phyloP scores from a whole-genome alignment of 2,113 vertebrate species.

The Dicentrarchus labrax region DNA sequence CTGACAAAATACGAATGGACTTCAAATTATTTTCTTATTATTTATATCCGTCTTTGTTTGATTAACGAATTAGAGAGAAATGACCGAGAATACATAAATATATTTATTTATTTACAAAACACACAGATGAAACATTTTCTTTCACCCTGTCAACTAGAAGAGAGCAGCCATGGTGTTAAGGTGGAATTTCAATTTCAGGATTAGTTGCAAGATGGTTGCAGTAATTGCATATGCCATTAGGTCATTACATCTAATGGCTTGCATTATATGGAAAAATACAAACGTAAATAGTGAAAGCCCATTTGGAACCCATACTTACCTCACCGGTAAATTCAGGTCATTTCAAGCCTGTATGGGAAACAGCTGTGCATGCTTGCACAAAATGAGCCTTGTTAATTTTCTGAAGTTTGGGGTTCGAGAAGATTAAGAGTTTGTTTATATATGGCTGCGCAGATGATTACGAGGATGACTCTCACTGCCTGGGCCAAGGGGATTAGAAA shows the following conservation, averaged over 20 bases:
- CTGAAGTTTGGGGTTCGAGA: slow-evolving; percentile 57
- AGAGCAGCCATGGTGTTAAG: not conserved
- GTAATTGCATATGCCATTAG: slow-evolving; percentile 21
- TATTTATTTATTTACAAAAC: not conserved
- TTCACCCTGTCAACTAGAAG: not conserved
- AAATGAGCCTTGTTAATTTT: slow-evolving; percentile 65
- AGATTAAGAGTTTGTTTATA: slow-evolving; percentile 73
- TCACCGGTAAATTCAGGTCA: slow-evolving; percentile 43
- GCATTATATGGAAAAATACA: slow-evolving; percentile 27
- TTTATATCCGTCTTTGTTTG: slow-evolving; percentile 3
- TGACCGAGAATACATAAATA: not conserved
- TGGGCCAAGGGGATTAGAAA: slow-evolving; percentile 67
- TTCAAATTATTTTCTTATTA: slow-evolving; percentile 20
- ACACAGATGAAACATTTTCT: not conserved
- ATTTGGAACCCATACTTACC: slow-evolving; percentile 12
- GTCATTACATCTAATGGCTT: slow-evolving; percentile 35
- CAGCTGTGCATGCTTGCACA: slow-evolving; percentile 52
- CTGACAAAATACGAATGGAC: slow-evolving; percentile 33
- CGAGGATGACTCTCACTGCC: slow-evolving; percentile 39
- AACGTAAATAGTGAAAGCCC: slow-evolving; percentile 29
- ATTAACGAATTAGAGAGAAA: not conserved
- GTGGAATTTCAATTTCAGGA: slow-evolving; percentile 23
- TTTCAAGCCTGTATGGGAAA: slow-evolving; percentile 45
- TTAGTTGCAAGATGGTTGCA: slow-evolving; percentile 23
- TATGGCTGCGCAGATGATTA: slow-evolving; percentile 56